Evolutionary conservation across 2,888 invertebrate genomes (phyloP).

Genomic region (Napeogenes sylphis): DNA sequence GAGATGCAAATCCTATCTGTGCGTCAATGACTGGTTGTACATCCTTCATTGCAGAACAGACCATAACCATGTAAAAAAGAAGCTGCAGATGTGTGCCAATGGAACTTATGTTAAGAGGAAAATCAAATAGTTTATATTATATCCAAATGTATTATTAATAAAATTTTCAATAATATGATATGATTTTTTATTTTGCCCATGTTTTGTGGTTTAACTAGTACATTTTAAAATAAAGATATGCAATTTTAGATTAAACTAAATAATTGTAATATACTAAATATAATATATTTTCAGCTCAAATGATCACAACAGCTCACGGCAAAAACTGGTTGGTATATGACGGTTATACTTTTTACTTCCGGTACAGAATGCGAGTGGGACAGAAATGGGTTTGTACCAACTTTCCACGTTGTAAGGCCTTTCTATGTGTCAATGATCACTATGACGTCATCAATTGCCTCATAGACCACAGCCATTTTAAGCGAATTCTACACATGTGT

Average conservation of each 20-base stretch:
- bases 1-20: constrained; percentile 36
- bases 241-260: too few species aligned
- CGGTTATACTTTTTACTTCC: constrained; percentile 28
- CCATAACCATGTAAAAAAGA: constrained; percentile 34
- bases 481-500: constrained; percentile 8
- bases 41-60: constrained; percentile 18
- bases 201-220: background rate
- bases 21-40: constrained; percentile 19
- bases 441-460: constrained; percentile 18
- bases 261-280: background rate
- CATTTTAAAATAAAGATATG: too few species aligned
- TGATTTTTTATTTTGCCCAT: background rate
- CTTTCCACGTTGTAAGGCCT: constrained; percentile 33
- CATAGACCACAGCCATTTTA: constrained; percentile 14
- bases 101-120: constrained; percentile 35
- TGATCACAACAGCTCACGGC: constrained; percentile 32
- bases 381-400: constrained; percentile 33
- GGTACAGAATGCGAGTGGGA: constrained; percentile 14
- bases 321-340: constrained; percentile 29
- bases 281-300: constrained; percentile 17
- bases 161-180: background rate
- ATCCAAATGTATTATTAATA: too few species aligned
- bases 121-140: background rate
- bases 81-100: constrained; percentile 24
- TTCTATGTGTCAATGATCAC: constrained; percentile 25